phyloP scores from a whole-genome alignment of 2,888 invertebrate genomes.

The Mesorhabditis sp. region DNA sequence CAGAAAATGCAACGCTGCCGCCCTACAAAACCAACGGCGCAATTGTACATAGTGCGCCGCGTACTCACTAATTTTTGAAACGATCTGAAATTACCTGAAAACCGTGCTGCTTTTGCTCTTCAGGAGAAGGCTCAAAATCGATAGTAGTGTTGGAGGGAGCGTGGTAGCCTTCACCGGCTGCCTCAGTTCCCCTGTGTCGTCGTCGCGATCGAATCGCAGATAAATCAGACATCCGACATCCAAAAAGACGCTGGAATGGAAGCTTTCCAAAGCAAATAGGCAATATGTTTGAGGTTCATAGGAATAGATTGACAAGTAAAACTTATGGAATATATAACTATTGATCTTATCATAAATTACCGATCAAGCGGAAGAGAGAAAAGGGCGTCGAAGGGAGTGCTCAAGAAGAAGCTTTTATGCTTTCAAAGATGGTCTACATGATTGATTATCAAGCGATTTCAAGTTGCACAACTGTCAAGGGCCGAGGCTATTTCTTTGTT shows the following conservation, averaged over 20 bases:
- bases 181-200: conserved; percentile 11
- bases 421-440: too few species aligned
- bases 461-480: conserved; percentile 16
- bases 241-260: too few species aligned
- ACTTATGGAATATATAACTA: too few species aligned
- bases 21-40: background rate
- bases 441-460: background rate
- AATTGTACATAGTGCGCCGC: too few species aligned
- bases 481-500: too few species aligned
- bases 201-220: conserved; percentile 31
- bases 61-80: background rate
- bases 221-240: conserved; percentile 44
- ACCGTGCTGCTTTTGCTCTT: conserved; percentile 20
- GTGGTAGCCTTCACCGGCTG: conserved; percentile 15
- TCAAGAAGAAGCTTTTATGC: too few species aligned
- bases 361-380: too few species aligned
- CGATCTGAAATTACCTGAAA: background rate
- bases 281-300: too few species aligned
- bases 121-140: conserved; percentile 29
- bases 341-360: too few species aligned
- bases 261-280: too few species aligned
- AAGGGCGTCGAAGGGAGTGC: too few species aligned
- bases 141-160: conserved; percentile 12
- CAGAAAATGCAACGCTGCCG: background rate
- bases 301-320: too few species aligned